Percentiles rank a stretch among this genome's conserved stretches.
Conservation (phyloP, 2,113 vertebrate genomes). For the cat (Felis catus) region F.catus_Fca126_mat1.0 CM031415.1:199016001-199016500, state of each 20-base stretch:
- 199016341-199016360: conserved; percentile 73
- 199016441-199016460: not conserved
- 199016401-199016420: conserved; percentile 63
- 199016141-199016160: conserved; percentile 53
- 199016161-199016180: conserved; percentile 73
- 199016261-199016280: conserved; percentile 70
- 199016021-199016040: conserved; percentile 72
- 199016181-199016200: conserved; percentile 82
- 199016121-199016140: conserved; percentile 71
- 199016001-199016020: conserved; percentile 74
- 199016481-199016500: conserved; percentile 50
- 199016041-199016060: conserved; percentile 28
- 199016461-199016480: conserved; percentile 38
- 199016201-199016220: conserved; percentile 83
- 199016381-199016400: conserved; percentile 75
- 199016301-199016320: conserved; percentile 60
- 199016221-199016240: conserved; percentile 78
- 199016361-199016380: conserved; percentile 77
- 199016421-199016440: not conserved
- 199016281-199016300: conserved; percentile 75
- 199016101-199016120: conserved; percentile 55
- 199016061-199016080: not conserved
- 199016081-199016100: conserved; percentile 60
- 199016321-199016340: conserved; percentile 78
- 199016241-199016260: conserved; percentile 81